These are phyloP conservation scores for Muscina levida DNA, from an alignment of 2,888 invertebrate genomes.

Conservation along the genomic window DNA sequence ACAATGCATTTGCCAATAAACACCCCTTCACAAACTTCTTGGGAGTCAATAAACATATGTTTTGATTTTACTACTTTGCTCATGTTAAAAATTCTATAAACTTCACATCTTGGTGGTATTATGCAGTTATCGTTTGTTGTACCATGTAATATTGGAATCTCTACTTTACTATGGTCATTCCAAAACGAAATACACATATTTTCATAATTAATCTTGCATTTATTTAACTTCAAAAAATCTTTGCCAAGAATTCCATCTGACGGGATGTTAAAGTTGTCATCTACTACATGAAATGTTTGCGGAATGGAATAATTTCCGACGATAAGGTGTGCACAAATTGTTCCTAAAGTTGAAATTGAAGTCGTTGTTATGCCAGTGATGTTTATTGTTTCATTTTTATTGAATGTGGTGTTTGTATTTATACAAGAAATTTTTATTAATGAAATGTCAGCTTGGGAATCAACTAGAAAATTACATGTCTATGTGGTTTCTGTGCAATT, in stretches of 20 bases:
- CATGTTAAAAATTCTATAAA: conserved; percentile 23
- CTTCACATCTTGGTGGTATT: conserved; percentile 27
- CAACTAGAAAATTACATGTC: conserved; percentile 9
- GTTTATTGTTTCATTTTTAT: background rate
- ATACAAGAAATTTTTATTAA: too few relatives aligned
- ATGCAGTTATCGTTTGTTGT: background rate
- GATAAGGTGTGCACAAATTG: background rate
- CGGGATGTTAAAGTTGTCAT: background rate
- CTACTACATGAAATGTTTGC: background rate
- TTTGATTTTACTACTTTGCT: background rate
- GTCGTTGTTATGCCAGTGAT: background rate
- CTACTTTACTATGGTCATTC: background rate
- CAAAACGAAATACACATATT: conserved; percentile 5
- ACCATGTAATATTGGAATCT: conserved; percentile 38
- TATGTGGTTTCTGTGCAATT: conserved; percentile 14
- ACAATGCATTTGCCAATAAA: conserved; percentile 36
- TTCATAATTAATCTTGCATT: conserved; percentile 35
- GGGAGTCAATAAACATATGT: conserved; percentile 9
- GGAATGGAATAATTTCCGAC: background rate
- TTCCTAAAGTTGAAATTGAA: background rate
- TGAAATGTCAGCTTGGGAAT: conserved; percentile 3
- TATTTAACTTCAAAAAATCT: conserved; percentile 36
- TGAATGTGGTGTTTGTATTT: background rate
- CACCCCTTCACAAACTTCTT: conserved; percentile 24
- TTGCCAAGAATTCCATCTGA: conserved; percentile 23